Base-by-base conservation (phyloP, 2,888 invertebrate genomes). In the Ophonus ardosiacus region DNA sequence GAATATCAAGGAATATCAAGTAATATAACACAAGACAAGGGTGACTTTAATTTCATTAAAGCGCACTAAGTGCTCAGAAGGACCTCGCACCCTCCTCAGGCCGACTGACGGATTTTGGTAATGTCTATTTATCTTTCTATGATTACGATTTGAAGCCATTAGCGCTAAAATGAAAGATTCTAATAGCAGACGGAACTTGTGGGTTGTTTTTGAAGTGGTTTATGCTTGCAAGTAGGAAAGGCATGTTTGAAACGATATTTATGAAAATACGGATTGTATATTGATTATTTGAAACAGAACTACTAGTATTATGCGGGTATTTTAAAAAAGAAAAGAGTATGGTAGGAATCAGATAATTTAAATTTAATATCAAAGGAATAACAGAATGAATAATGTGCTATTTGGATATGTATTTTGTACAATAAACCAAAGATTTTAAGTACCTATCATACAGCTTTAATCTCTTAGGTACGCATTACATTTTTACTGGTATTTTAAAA, bases 1-100 rank as follows among this genome's bases (percentile, higher is more conserved):
- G 40, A 74, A 43, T 74, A 74, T 43, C 43, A 43, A 74, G 43
- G 18, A 43, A 51, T 51, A 31, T 31, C 31, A 31, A 57, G 24
- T 65, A 68, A 81, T 81, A 81, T 65, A 31, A 10, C 56, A 71
- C 78, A 61, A 78, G 84, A 84, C 84, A 83, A 83, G 83, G 83
- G 83, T 84, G 78, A 84, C 84, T 78, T 78, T 84, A 78, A 84
- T 84, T 40, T 63, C 43, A 84, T 84, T 84, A 84, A 43, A 78
- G 84, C 61, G 63, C 84, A 15, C 63, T 61, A 65, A 84, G 84
- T 84, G 84, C 84, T 84, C 56, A 65, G 78, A 68, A 51, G 57
- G 71, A 31, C 56, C 24, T 51, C 56, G 5, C 81, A 81, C 81
- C 81, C 81, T 81, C 68, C 81, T 81, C 81, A 81, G 51, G 71